These are phyloP conservation scores for Tenthredo distinguenda DNA, from an alignment of 2,888 invertebrate genomes.

Conservation along the genomic window DNA sequence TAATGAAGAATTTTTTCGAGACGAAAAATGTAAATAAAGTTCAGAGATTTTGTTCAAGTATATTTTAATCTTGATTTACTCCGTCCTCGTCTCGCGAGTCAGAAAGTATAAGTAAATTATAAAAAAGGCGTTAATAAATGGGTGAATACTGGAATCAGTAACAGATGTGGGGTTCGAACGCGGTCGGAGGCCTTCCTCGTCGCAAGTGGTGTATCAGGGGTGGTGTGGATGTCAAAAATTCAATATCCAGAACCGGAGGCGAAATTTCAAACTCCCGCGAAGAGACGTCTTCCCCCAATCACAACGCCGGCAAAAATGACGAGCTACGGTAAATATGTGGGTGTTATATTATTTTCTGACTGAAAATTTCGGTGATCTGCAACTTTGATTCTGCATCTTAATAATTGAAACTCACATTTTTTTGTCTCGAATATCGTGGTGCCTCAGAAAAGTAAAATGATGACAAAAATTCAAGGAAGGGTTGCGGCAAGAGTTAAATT, in stretches of 20 bases:
- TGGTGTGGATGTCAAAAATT: constrained; percentile 32
- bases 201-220: neutral
- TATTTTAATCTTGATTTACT: neutral
- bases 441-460: neutral
- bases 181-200: neutral
- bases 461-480: neutral
- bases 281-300: neutral
- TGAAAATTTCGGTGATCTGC: neutral
- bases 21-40: neutral
- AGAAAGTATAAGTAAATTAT: neutral
- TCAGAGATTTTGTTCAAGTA: neutral
- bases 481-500: neutral
- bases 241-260: constrained; percentile 26
- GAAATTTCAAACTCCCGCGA: constrained; percentile 32
- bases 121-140: constrained; percentile 19
- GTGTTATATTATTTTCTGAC: neutral
- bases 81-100: neutral
- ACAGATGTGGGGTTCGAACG: constrained; percentile 9
- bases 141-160: neutral
- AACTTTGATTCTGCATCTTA: too few relatives aligned
- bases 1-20: neutral
- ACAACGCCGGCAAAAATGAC: neutral
- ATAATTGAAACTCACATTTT: neutral
- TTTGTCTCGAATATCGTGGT: neutral
- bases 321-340: neutral